Evolutionary conservation across 2,113 vertebrate species (phyloP).

Genomic region (Euleptes europaea): DNA sequence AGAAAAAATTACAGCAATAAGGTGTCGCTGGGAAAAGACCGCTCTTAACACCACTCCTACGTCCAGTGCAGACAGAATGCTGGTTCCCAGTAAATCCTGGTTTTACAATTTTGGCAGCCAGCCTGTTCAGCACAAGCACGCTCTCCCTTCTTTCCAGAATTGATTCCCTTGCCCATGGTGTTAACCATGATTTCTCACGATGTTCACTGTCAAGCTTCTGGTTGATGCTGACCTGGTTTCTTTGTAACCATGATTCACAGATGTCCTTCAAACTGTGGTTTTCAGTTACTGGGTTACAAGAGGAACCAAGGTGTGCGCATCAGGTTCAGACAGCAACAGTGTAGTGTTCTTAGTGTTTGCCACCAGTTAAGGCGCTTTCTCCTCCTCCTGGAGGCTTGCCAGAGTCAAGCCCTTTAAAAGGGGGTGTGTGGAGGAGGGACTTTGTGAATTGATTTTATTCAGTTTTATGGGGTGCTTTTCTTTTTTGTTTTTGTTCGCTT

Average conservation of each 20-base stretch:
- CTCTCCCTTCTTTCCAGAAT: not conserved
- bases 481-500: not conserved
- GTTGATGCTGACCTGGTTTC: not conserved
- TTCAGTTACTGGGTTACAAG: not conserved
- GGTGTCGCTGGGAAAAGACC: not conserved
- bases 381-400: not conserved
- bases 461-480: not conserved
- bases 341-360: no score
- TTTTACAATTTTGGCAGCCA: not conserved
- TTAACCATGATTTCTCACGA: not conserved
- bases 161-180: not conserved
- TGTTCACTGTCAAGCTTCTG: not conserved
- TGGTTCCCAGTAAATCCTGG: not conserved
- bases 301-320: not conserved
- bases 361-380: no score
- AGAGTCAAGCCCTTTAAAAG: not conserved
- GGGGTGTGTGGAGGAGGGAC: no score
- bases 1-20: not conserved
- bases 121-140: not conserved
- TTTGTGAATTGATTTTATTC: not conserved
- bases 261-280: not conserved
- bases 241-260: not conserved
- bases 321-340: not conserved
- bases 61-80: not conserved
- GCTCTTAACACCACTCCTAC: not conserved